Evolutionary conservation across 23 tunicate genomes (phyloP), one percentile per base, ranked within the genome.

Genomic region (Clavelina lepadiformis): DNA sequence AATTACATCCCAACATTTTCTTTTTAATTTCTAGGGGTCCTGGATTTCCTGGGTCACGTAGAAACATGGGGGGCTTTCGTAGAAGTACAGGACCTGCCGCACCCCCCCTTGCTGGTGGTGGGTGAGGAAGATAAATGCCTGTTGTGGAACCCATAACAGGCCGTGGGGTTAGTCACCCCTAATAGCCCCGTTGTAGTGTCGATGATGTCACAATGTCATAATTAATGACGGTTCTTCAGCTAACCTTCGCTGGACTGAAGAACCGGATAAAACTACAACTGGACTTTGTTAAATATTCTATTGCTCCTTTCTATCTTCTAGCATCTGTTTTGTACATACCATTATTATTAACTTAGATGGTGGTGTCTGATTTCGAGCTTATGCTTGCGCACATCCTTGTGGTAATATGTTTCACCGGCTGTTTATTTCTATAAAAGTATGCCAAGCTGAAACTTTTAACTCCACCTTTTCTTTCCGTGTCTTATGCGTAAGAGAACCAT

Each of bases 101-200:
- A 46, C 95, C 95, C 13, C 95, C 95, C 21, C 35, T 56, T 61
- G 95, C 80, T 23, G 95, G 95, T 26, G 95, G 95, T 31, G 93
- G 95, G 71, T 86, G 95, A 86, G 95, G 95, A 0, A 74, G 95
- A 60, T 86, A 86, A 86, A 86, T 34, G 95, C 95, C 72, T 82
- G 63, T 35, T 63, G 2, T 18, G 15, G 8, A 46, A 36, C 5
- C 4, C 19, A 26, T 29, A 28, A 52, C 35, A 35, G 35, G 60
- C 8, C 60, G 7, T 15, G 60, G 15, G 15, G 49, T 44, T 44
- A 11, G 15, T 11, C 49, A 44, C 13, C 49, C 31, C 2, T 56
- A 2, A 56, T 25, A 33, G 2, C 34, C 31, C 15, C 5, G 11
- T 28, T 41, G 29, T 56, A 2, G 2, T 7, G 6, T 22, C 31